Evolutionary conservation across 2,888 invertebrate species (phyloP), one percentile per base, ranked within the genome.

Genomic region (Limnephilus lunatus): DNA sequence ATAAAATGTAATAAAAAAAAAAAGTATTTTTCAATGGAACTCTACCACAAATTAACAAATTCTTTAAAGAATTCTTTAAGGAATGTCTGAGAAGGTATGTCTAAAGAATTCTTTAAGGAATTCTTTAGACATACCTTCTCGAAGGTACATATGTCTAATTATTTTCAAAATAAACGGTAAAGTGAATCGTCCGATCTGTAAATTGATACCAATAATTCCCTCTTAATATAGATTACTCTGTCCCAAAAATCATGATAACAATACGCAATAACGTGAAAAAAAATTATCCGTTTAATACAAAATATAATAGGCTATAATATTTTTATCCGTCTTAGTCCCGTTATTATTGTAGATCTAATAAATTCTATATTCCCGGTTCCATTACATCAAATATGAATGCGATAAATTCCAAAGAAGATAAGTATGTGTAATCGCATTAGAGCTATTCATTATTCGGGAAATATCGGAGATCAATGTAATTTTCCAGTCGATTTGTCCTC

Each of bases 401-500:
- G 88, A 92, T 91, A 86, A 92, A 93, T 93, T 93, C 93, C 93
- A 82, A 68, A 92, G 92, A 92, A 91, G 90, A 93, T 82, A 92
- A 89, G 86, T 85, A 91, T 87, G 31, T 44, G 81, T 92, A 92
- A 93, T 92, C 93, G 92, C 85, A 93, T 93, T 93, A 93, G n/a
- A 83, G 92, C 85, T 88, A 86, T 91, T 92, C 93, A 93, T 93
- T 92, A 93, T 91, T 91, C 19, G 90, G 68, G 87, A 80, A 92
- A 93, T 93, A 92, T 91, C 92, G 86, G 88, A 92, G 90, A 92
- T 93, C 92, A 93, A 92, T 93, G 88, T 92, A 92, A 93, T 93
- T 93, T 93, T 93, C 89, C 93, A 91, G 85, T 85, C 93, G 92
- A 93, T 93, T 92, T 92, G 92, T 90, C 91, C 44, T 92, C 81